phyloP scores from a whole-genome alignment of 2,113 vertebrate species.

The Prionailurus bengalensis region DNA sequence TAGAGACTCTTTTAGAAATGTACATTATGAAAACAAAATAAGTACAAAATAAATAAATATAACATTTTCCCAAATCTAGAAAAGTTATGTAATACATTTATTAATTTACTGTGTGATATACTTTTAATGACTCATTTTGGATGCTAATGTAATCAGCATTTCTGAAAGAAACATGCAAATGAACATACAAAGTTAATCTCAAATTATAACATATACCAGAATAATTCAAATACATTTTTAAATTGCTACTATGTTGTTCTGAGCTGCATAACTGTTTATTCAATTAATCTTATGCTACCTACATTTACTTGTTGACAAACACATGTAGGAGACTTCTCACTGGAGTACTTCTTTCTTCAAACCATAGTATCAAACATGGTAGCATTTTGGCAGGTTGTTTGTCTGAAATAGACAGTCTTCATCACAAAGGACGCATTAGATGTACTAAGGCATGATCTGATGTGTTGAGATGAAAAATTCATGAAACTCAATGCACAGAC shows the following conservation, averaged over 20 bases:
- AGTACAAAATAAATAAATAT: not conserved
- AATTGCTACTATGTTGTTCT: not conserved
- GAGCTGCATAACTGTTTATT: not conserved
- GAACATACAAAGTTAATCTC: not conserved
- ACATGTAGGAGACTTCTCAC: not conserved
- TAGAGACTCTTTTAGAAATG: not conserved
- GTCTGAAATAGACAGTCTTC: not conserved
- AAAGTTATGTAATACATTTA: not conserved
- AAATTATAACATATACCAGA: not conserved
- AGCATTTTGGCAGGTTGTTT: not conserved
- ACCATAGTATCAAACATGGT: not conserved
- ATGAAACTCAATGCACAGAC: not conserved
- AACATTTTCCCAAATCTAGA: not conserved
- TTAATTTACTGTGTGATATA: not conserved
- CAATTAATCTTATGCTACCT: not conserved
- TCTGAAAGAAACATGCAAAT: not conserved
- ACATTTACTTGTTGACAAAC: not conserved
- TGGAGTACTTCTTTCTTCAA: not conserved
- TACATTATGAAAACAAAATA: not conserved
- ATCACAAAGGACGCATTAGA: not conserved
- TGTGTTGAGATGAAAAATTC: not conserved
- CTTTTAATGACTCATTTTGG: not conserved
- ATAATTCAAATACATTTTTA: not conserved
- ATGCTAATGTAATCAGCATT: not conserved
- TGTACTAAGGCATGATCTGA: not conserved